A percentile compares a stretch with the other conserved stretches of the same genome.
Conservation (phyloP, 2,113 vertebrate genomes). For the Thalassoma bifasciatum region DNA sequence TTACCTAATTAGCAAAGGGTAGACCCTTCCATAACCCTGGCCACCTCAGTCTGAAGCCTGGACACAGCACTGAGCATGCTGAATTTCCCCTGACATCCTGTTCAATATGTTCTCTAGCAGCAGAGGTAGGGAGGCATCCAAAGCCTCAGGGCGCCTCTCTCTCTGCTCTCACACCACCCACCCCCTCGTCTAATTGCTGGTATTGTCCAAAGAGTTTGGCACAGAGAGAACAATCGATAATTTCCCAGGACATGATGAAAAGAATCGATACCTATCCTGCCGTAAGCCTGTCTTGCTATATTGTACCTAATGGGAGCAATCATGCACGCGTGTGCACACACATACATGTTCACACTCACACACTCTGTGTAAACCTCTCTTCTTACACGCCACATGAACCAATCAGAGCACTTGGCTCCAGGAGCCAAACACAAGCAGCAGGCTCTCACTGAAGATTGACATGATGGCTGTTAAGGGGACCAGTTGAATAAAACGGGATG, state of each 20-base stretch:
- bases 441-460: slow-evolving; percentile 57
- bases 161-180: slow-evolving; percentile 7
- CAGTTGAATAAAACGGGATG: slow-evolving; percentile 49
- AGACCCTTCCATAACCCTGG: too few species aligned
- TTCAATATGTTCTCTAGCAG: not conserved
- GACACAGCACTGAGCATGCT: not conserved
- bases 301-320: slow-evolving; percentile 6
- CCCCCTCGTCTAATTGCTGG: slow-evolving; percentile 36
- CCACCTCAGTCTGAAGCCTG: not conserved
- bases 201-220: slow-evolving; percentile 32
- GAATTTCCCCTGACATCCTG: not conserved
- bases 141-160: not conserved
- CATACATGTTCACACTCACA: not conserved
- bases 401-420: slow-evolving; percentile 12
- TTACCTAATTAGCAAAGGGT: too few species aligned
- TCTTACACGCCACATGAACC: slow-evolving; percentile 9
- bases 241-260: slow-evolving; percentile 59
- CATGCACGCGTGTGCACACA: not conserved
- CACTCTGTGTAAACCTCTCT: slow-evolving; percentile 13
- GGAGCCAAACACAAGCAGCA: slow-evolving; percentile 26
- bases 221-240: slow-evolving; percentile 57
- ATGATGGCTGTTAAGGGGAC: slow-evolving; percentile 56
- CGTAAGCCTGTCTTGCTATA: slow-evolving; percentile 32
- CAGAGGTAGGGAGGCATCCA: not conserved
- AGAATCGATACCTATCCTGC: slow-evolving; percentile 47